phyloP scores from a whole-genome alignment of 2,113 vertebrate genomes.

The Phasianus colchicus region DNA sequence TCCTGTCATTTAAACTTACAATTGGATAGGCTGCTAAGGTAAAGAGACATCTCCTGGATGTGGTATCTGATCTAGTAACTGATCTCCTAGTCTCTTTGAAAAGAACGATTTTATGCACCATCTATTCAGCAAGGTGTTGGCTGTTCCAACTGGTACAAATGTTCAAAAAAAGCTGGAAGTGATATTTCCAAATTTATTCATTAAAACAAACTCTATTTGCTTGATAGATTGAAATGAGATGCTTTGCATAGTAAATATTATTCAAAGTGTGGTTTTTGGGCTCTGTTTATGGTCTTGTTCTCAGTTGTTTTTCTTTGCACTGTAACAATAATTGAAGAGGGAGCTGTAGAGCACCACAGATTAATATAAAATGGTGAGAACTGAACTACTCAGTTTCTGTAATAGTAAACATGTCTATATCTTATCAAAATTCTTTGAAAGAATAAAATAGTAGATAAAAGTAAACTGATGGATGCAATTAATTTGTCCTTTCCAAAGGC shows the following conservation, averaged over 20 bases:
- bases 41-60: not conserved
- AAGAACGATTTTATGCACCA: not conserved
- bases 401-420: not conserved
- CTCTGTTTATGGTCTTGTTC: not conserved
- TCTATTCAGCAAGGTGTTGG: not conserved
- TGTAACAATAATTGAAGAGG: not conserved
- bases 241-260: conserved; percentile 15
- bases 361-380: conserved; percentile 22
- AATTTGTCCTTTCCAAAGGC: not conserved
- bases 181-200: not conserved
- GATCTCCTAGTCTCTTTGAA: conserved; percentile 9
- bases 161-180: not conserved
- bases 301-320: too few relatives aligned
- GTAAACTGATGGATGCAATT: not conserved
- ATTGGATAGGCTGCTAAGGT: conserved; percentile 6
- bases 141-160: not conserved
- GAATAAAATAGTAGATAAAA: conserved; percentile 22
- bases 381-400: conserved; percentile 1
- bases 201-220: not conserved
- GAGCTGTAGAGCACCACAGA: conserved; percentile 9
- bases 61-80: not conserved
- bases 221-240: not conserved
- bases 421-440: conserved; percentile 24
- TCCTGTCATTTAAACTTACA: not conserved
- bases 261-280: not conserved